These are phyloP conservation scores for Cottus gobio DNA, from an alignment of 2,113 vertebrate genomes.

Conservation along the genomic window DNA sequence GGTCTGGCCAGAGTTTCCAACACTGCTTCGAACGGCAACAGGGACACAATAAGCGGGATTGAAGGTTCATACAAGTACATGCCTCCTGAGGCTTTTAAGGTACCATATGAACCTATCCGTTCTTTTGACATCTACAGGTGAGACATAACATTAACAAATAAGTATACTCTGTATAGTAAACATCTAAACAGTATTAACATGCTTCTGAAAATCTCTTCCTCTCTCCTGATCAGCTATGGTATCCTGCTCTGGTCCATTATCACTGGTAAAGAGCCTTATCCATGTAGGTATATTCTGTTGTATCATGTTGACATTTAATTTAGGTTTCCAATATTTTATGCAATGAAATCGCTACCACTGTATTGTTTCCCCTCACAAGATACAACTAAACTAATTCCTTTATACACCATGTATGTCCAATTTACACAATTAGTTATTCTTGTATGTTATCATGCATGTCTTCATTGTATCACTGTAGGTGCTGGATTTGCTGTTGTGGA, in stretches of 20 bases:
- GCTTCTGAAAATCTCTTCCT: neutral
- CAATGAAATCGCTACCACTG: neutral
- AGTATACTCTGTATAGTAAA: neutral
- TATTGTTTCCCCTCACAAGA: neutral
- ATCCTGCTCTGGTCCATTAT: constrained; percentile 79
- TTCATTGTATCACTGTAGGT: neutral
- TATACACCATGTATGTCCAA: neutral
- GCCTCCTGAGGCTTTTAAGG: constrained; percentile 83
- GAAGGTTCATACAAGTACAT: constrained; percentile 82
- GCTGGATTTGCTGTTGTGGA: fast-evolving
- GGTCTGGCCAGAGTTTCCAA: constrained; percentile 81
- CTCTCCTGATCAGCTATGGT: constrained; percentile 70
- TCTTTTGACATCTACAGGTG: constrained; percentile 85
- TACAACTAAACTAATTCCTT: neutral
- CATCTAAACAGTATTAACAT: neutral
- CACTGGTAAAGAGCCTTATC: constrained; percentile 72
- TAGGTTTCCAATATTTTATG: neutral
- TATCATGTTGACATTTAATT: neutral
- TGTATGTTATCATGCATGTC: neutral
- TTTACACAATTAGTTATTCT: neutral
- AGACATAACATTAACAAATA: neutral
- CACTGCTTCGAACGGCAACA: constrained; percentile 34
- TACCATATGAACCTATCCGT: constrained; percentile 59
- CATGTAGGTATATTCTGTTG: constrained; percentile 36
- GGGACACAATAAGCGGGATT: neutral